Base-by-base conservation (phyloP, 2,888 invertebrate genomes). In the Amorpha juglandis region DNA sequence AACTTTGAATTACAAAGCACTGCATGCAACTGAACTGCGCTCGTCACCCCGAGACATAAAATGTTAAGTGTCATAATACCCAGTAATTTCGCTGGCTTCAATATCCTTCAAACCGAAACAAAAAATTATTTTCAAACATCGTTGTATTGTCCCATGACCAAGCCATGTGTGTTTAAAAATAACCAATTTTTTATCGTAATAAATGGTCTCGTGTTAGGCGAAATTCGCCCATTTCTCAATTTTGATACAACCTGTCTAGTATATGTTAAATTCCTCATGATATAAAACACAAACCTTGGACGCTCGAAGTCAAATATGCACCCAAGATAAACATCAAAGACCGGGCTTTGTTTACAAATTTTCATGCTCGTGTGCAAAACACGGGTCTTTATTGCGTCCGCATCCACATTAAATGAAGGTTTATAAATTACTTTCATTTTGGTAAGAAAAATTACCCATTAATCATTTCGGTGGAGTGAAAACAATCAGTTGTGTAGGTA, bases 311-410 rank as follows among this genome's bases (percentile, higher is more conserved):
- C 68, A 67, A 68, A 64, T 47, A 8, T 33, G 38, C 64, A 42
- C 52, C 45, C 16, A 63, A 4, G 48, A 16, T 38, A 45, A 53
- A 48, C 27, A 58, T 51, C 66, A 69, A 68, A 68, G 66, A 69
- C 67, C 67, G 68, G 62, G 71, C 67, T 72, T 74, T 71, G 71
- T 74, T 70, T 74, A 69, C 70, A 67, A 69, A 74, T 77, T 73
- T 77, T 74, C 72, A 75, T 74, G 67, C 70, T 53, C 19, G 33
- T 55, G 16, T 62, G 27, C 42, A 63, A 67, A 67, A 65, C 16
- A 66, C 63, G 55, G 55, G 12, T n/a, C 21, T 63, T 52, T 55
- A 67, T 62, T 62, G 42, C 64, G 55, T 27, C 45, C 51, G 19
- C 38, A 33, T 16, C n/a, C 35, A 42, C 48, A 16, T 53, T 42